Evolutionary conservation across 1,140 invertebrate species (phyloP).

Genomic region (Drosophila ananassae): DNA sequence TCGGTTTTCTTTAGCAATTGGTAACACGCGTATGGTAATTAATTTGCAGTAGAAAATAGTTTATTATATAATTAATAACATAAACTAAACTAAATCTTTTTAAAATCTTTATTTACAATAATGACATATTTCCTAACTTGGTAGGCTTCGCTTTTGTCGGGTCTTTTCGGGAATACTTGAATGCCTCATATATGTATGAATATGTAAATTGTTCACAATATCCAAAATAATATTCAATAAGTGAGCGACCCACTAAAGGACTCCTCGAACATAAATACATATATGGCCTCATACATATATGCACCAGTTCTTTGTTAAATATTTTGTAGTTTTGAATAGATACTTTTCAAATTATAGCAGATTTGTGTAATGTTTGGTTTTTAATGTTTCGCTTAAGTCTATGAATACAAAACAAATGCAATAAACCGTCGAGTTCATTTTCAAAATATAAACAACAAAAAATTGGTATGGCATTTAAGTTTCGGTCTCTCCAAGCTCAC

Average conservation of each 20-base stretch:
- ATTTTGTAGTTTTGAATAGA: neutral
- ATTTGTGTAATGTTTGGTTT: neutral
- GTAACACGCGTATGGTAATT: neutral
- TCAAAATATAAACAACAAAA: neutral
- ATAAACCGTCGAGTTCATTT: neutral
- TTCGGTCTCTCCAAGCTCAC: neutral
- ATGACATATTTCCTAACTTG: neutral
- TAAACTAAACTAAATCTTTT: neutral
- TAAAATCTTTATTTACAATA: neutral
- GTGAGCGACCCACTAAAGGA: no score
- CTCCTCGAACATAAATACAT: neutral
- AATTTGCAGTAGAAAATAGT: neutral
- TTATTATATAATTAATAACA: neutral
- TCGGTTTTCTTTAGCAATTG: neutral
- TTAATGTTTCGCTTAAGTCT: neutral
- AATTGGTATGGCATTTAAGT: neutral
- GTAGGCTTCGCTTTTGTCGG: neutral
- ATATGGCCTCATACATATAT: neutral
- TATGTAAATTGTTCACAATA: no score
- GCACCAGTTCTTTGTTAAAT: neutral
- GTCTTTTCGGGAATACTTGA: neutral
- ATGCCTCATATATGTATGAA: neutral
- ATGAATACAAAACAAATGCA: neutral
- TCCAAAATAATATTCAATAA: neutral
- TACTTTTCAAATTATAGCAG: neutral